A percentile compares a stretch with the other conserved stretches of the same genome.
These are phyloP conservation scores for Thermophis baileyi DNA, from an alignment of 2,113 vertebrate species.

Conservation along the genomic window DNA sequence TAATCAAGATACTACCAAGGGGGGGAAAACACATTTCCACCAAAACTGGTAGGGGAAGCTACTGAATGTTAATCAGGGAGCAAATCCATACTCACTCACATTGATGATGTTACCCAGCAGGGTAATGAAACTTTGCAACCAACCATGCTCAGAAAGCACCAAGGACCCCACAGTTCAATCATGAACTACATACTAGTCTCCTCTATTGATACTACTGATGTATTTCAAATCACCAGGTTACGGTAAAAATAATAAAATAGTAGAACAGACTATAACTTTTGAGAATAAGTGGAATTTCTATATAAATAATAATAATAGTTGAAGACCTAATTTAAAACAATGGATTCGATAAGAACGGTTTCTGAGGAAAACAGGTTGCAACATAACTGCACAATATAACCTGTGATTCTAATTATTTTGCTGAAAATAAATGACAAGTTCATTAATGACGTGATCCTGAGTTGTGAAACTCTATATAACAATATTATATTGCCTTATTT, in stretches of 20 bases:
- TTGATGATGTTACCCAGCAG: not conserved
- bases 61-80: not conserved
- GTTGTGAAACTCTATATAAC: not conserved
- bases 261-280: not conserved
- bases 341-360: not conserved
- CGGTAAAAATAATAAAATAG: not conserved
- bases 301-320: not conserved
- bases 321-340: not conserved
- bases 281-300: not conserved
- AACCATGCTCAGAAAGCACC: not conserved
- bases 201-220: not conserved
- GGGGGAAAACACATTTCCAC: not conserved
- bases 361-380: conserved; percentile 17
- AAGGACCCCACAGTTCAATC: not conserved
- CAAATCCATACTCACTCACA: not conserved
- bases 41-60: not conserved
- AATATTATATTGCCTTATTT: not conserved
- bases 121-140: not conserved
- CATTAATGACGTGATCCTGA: not conserved
- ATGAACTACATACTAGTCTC: not conserved
- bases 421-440: not conserved
- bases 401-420: not conserved
- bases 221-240: not conserved
- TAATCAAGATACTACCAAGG: not conserved
- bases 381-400: not conserved